Conservation (phyloP, 2,888 invertebrate species). For the Xylocampa areola region DNA sequence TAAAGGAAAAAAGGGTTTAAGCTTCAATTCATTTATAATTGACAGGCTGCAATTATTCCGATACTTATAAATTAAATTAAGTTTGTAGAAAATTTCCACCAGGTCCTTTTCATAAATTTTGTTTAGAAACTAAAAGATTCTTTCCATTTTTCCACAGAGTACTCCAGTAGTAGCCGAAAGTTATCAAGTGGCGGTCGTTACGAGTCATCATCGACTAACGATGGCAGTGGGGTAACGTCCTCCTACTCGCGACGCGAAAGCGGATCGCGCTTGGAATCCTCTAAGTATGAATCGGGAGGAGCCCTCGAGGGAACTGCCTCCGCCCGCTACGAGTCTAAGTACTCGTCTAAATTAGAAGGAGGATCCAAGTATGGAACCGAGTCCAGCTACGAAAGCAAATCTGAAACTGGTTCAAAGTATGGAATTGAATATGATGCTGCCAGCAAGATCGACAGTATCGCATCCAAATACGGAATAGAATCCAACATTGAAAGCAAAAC, state of each 20-base stretch:
- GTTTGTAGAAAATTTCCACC: no score
- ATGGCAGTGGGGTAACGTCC: conserved; percentile 73
- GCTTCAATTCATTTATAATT: no score
- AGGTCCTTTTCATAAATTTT: neutral
- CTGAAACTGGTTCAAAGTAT: conserved; percentile 72
- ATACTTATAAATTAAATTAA: no score
- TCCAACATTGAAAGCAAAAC: conserved; percentile 61
- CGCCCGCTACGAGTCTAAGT: conserved; percentile 81
- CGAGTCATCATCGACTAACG: conserved; percentile 78
- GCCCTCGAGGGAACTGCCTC: conserved; percentile 75
- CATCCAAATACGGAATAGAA: conserved; percentile 76
- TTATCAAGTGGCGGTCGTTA: conserved; percentile 79
- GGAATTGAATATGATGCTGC: conserved; percentile 67
- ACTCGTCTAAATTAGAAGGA: conserved; percentile 66
- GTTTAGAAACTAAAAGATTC: no score
- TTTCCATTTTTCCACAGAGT: conserved; percentile 67
- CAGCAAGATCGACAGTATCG: conserved; percentile 69
- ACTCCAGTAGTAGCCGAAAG: conserved; percentile 83
- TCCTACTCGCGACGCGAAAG: conserved; percentile 82
- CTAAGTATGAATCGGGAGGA: conserved; percentile 73
- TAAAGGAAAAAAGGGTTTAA: no score
- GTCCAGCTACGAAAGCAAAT: conserved; percentile 73
- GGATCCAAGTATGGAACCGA: conserved; percentile 69
- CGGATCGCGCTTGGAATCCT: conserved; percentile 76
- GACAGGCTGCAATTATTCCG: no score